Evolutionary conservation across 2,113 vertebrate species (phyloP).

Genomic region (Galbula dea): DNA sequence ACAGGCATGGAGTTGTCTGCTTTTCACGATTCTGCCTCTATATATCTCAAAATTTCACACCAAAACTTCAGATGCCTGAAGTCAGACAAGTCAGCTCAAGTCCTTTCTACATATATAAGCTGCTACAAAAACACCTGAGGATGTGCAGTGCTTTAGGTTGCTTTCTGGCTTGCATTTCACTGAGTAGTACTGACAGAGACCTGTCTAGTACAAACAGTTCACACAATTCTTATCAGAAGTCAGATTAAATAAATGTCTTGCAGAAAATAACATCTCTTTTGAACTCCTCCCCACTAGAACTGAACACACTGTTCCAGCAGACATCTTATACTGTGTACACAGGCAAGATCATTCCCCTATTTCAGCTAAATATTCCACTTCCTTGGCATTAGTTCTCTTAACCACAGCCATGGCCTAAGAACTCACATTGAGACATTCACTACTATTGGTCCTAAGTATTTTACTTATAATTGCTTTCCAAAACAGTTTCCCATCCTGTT

Average conservation of each 20-base stretch:
- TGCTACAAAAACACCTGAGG: neutral
- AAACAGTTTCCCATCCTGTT: neutral
- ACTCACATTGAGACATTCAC: neutral
- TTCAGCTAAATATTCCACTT: neutral
- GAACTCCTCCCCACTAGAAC: neutral
- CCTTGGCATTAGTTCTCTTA: neutral
- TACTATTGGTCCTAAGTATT: neutral
- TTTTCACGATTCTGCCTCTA: neutral
- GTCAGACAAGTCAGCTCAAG: neutral
- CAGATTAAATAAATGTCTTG: slow-evolving; percentile 17
- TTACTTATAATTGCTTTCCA: slow-evolving; percentile 1
- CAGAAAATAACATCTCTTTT: neutral
- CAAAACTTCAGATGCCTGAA: neutral
- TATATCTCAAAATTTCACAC: neutral
- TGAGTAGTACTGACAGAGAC: neutral
- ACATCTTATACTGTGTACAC: neutral
- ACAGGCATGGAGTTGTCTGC: neutral
- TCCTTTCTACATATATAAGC: neutral
- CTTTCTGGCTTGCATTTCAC: neutral
- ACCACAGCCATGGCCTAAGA: neutral
- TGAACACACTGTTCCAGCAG: slow-evolving; percentile 15
- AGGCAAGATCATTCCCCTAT: neutral
- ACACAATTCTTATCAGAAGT: slow-evolving; percentile 28
- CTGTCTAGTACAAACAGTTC: neutral
- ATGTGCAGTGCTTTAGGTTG: neutral